Base-by-base conservation (phyloP, 1,140 invertebrate genomes). In the Telenomus remus region DNA sequence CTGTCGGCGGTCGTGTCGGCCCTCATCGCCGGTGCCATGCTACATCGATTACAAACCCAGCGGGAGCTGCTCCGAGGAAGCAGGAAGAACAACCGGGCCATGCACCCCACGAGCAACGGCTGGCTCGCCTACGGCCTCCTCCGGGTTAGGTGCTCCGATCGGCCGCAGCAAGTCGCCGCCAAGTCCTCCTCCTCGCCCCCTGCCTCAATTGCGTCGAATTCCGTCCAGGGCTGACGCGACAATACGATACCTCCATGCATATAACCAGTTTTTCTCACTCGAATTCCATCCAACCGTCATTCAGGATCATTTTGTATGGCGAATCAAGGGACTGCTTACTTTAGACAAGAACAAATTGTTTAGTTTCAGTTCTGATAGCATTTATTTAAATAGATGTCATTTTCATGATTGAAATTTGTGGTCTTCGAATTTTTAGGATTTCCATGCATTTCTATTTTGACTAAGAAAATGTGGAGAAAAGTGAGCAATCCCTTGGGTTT, bases 1-100 rank as follows among this genome's bases (percentile, higher is more conserved):
- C 91, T 95, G 4, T 94, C 94, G 5, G 95, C 95, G 0, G 93
- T 96, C 0, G 92, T 95, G 1, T 94, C 94, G 0, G 94, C 94
- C 0, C 85, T 95, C 1, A 92, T 94, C 0, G 94, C 94, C 2
- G 94, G 93, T 1, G 92, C 93, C 2, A 88, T 95, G 82, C 86
- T 95, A 15, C 93, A 93, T 83, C 90, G 92, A 56, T 92, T 94
- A 81, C 94, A 95, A 75, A 85, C 93, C 33, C 93, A 94, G 79
- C 92, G 93, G 57, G 91, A 94, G 74, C 88, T 91, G 57, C 87
- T 78, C 37, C 86, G 82, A 72, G 85, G 44, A 80, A 89, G 74
- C 87, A 89, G 81, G 81, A 88, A 78, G 70, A 87, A 75, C 87
- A 89, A 84, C 66, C 81, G 69, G 63, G 79, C 74, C 49, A 83